These are phyloP conservation scores for Lynx canadensis DNA, from an alignment of 2,113 vertebrate genomes.

Conservation along the genomic window DNA sequence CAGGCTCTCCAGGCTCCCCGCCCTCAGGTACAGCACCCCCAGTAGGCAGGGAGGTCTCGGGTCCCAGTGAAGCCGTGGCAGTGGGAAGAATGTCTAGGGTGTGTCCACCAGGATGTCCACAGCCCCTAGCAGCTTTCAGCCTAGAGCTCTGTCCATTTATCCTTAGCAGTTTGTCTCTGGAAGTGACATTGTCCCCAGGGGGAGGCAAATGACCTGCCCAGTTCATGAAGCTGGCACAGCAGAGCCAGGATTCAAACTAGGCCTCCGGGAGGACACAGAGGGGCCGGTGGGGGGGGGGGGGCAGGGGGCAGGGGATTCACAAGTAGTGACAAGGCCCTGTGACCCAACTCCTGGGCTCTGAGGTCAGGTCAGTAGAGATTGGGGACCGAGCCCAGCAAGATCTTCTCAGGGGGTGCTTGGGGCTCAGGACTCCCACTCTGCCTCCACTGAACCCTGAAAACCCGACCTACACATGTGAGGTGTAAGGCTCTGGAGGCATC, in stretches of 20 bases:
- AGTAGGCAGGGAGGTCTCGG: not conserved
- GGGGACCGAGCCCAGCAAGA: not conserved
- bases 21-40: conserved; percentile 84
- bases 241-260: not conserved
- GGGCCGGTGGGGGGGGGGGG: not conserved
- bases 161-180: not conserved
- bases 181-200: not conserved
- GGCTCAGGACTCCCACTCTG: not conserved
- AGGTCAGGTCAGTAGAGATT: not conserved
- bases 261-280: not conserved
- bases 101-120: rapidly evolving
- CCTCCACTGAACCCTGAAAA: not conserved
- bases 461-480: not conserved
- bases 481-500: not conserved
- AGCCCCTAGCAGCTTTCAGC: not conserved
- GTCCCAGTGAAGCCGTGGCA: not conserved
- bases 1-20: conserved; percentile 87
- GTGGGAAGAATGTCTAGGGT: not conserved
- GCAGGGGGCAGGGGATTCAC: too few relatives aligned
- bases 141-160: not conserved
- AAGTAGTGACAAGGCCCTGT: not conserved
- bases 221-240: not conserved
- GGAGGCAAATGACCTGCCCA: not conserved
- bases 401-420: not conserved
- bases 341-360: not conserved